Percentiles rank a stretch among this genome's conserved stretches.
These are phyloP conservation scores for Odontomachus brunneus DNA, from an alignment of 1,140 invertebrate genomes.

Conservation along the genomic window DNA sequence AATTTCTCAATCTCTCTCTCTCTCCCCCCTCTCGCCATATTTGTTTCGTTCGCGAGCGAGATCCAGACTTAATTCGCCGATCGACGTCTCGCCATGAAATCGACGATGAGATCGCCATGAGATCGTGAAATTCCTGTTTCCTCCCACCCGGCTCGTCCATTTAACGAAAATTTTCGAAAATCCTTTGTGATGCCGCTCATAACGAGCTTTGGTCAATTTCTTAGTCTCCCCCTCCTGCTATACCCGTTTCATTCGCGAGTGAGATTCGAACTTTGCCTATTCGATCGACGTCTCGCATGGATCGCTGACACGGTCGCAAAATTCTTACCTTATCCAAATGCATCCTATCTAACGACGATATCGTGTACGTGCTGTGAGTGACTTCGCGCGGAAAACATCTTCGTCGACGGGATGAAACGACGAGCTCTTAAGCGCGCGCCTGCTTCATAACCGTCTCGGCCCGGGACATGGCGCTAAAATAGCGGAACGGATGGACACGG, in stretches of 20 bases:
- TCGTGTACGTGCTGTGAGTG: background rate
- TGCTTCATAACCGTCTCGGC: background rate
- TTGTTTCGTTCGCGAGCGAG: too few species aligned
- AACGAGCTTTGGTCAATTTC: too few species aligned
- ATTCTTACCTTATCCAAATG: background rate
- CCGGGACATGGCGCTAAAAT: background rate
- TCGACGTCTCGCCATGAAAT: too few species aligned
- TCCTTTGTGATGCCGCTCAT: too few species aligned
- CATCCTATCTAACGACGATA: background rate
- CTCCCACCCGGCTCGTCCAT: too few species aligned
- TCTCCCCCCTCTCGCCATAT: too few species aligned
- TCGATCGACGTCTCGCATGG: background rate
- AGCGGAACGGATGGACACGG: slow-evolving; percentile 22
- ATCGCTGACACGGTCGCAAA: background rate
- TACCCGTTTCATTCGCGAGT: background rate
- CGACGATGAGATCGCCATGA: too few species aligned
- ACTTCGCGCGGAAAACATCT: background rate
- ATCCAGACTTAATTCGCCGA: too few species aligned
- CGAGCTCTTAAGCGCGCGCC: background rate
- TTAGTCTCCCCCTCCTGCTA: too few species aligned
- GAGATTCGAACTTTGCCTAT: background rate
- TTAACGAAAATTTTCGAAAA: too few species aligned
- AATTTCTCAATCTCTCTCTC: too few species aligned
- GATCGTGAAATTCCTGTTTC: too few species aligned
- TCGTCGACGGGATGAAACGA: background rate